Evolutionary conservation across 2,797 vertebrate species (phyloP).

Genomic region (Hippocampus kuda): DNA sequence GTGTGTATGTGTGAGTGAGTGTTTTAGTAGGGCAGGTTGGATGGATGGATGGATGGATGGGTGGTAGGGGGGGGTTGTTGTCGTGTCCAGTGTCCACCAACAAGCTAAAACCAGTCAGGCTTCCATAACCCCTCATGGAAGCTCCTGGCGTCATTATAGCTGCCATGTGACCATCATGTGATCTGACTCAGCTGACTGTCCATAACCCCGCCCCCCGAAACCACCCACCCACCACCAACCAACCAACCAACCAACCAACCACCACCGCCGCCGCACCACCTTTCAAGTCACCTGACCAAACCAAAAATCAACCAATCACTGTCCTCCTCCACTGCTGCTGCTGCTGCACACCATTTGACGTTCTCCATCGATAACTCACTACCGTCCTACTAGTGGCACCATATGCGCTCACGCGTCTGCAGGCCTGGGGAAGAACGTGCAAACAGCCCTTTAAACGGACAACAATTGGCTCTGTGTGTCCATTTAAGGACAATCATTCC

Average conservation of each 20-base stretch:
- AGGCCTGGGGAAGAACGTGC: slow-evolving; percentile 46
- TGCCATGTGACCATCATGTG: slow-evolving; percentile 70
- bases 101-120: slow-evolving; percentile 74
- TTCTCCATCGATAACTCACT: slow-evolving; percentile 78
- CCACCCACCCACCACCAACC: not conserved
- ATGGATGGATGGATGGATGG: slow-evolving; percentile 21
- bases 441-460: not conserved
- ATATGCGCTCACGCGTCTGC: slow-evolving; percentile 50
- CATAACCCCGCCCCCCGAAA: slow-evolving; percentile 58
- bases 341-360: slow-evolving; percentile 74
- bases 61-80: slow-evolving; percentile 58
- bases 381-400: slow-evolving; percentile 48
- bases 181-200: slow-evolving; percentile 71
- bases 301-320: slow-evolving; percentile 70
- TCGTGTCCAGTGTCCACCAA: slow-evolving; percentile 71
- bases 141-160: slow-evolving; percentile 74
- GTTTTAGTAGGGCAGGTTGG: slow-evolving; percentile 15
- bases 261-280: not conserved
- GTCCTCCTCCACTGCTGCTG: slow-evolving; percentile 68
- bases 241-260: not conserved
- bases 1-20: slow-evolving; percentile 14
- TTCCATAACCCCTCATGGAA: slow-evolving; percentile 74
- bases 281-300: slow-evolving; percentile 64
- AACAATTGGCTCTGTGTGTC: not conserved
- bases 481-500: not conserved